Evolutionary conservation across 2,113 vertebrate genomes (phyloP).

Genomic region (Trochalopteron elliotii): DNA sequence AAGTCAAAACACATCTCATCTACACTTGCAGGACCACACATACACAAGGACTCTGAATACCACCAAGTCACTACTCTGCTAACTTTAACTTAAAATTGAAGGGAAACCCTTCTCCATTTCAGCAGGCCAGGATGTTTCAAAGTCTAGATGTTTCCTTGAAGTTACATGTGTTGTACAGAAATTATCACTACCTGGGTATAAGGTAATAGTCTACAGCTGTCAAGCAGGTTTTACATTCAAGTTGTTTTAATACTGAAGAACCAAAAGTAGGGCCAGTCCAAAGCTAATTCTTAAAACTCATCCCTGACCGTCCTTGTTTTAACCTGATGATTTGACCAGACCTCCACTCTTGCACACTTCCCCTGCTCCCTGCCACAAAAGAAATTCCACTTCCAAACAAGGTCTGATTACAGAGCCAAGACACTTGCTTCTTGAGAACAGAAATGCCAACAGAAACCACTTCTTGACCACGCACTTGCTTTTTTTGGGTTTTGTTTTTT

Average conservation of each 20-base stretch:
- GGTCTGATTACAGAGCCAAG: not conserved
- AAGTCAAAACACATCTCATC: not conserved
- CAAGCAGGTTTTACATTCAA: not conserved
- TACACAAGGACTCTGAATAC: not conserved
- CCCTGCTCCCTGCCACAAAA: accelerated
- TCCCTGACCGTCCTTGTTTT: not conserved
- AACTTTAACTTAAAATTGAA: not conserved
- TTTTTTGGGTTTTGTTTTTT: not conserved
- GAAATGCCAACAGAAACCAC: not conserved
- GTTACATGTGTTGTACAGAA: not conserved
- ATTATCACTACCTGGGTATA: not conserved
- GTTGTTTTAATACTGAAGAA: not conserved
- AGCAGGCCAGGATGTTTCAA: not conserved
- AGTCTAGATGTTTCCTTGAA: not conserved
- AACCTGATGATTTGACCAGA: not conserved
- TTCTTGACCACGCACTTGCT: not conserved
- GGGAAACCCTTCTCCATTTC: not conserved
- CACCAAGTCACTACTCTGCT: not conserved
- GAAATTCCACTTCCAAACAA: not conserved
- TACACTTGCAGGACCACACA: not conserved
- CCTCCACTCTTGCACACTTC: not conserved
- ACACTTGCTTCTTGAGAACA: not conserved
- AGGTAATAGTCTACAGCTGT: not conserved
- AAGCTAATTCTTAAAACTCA: not conserved
- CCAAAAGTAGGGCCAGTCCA: not conserved